Evolutionary conservation across 2,888 invertebrate genomes (phyloP).

Genomic region (Phlogophora meticulosa): DNA sequence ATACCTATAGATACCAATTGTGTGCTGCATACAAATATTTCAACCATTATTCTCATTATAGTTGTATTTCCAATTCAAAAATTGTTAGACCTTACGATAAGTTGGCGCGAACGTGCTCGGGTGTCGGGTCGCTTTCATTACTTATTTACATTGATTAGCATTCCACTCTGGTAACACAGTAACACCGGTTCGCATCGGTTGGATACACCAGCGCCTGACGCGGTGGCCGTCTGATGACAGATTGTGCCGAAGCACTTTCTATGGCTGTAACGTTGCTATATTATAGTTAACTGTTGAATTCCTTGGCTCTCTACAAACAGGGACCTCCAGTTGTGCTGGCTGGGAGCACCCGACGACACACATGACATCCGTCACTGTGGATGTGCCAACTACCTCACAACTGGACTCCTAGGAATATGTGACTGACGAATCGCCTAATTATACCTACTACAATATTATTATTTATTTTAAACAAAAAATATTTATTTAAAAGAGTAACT

Average conservation of each 20-base stretch:
- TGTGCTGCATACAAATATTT: too few relatives aligned
- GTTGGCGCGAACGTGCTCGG: too few relatives aligned
- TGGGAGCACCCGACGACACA: neutral
- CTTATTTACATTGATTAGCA: constrained; percentile 54
- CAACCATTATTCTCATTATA: too few relatives aligned
- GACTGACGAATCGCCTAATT: constrained; percentile 14
- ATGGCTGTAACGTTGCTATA: constrained; percentile 29
- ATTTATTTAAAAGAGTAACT: constrained; percentile 45
- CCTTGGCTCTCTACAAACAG: neutral
- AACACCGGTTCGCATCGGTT: constrained; percentile 1
- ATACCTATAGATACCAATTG: too few relatives aligned
- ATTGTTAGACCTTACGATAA: too few relatives aligned
- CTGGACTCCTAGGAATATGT: constrained; percentile 10
- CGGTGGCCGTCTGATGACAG: constrained; percentile 20
- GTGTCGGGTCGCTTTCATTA: constrained; percentile 6
- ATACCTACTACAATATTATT: constrained; percentile 32
- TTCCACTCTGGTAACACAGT: constrained; percentile 56
- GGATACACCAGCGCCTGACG: constrained; percentile 4
- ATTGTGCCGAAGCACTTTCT: neutral
- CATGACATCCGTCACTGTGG: neutral
- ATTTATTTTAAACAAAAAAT: constrained; percentile 49
- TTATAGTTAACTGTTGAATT: constrained; percentile 10
- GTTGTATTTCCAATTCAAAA: too few relatives aligned
- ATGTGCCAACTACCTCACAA: constrained; percentile 1
- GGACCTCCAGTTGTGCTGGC: neutral